Conservation (phyloP, 2,888 invertebrate genomes). For the Nycteola revayana region DNA sequence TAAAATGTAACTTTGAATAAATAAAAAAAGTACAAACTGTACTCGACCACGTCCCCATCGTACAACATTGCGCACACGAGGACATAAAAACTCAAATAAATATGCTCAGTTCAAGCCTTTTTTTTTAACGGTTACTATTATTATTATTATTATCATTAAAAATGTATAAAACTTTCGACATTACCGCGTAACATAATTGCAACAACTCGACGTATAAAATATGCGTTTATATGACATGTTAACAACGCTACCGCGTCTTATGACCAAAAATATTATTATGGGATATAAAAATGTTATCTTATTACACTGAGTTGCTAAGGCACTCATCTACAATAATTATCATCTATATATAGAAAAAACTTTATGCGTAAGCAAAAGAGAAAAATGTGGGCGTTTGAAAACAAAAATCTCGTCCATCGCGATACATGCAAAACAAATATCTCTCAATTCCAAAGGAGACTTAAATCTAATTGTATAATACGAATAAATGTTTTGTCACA, state of each 20-base stretch:
- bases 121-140: constrained; percentile 31
- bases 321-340: constrained; percentile 75
- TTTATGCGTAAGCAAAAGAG: constrained; percentile 60
- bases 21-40: constrained; percentile 57
- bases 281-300: constrained; percentile 60
- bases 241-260: constrained; percentile 39
- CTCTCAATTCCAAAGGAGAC: constrained; percentile 73
- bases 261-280: constrained; percentile 37
- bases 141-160: constrained; percentile 27
- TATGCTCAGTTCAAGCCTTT: constrained; percentile 38
- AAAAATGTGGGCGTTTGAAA: constrained; percentile 46
- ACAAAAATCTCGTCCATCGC: constrained; percentile 63
- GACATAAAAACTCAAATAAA: constrained; percentile 37
- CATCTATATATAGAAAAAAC: constrained; percentile 63
- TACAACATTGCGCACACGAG: constrained; percentile 36
- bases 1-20: constrained; percentile 47
- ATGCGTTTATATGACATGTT: constrained; percentile 38
- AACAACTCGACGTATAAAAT: constrained; percentile 42
- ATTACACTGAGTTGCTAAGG: constrained; percentile 79
- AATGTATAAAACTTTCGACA: constrained; percentile 38
- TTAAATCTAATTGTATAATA: constrained; percentile 72
- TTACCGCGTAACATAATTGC: constrained; percentile 44
- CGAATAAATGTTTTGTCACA: constrained; percentile 74
- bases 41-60: constrained; percentile 35
- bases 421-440: constrained; percentile 66